A percentile compares a stretch with the other conserved stretches of the same genome.
phyloP scores from a whole-genome alignment of 2,797 vertebrate species.

The Phataginus tricuspis region DNA sequence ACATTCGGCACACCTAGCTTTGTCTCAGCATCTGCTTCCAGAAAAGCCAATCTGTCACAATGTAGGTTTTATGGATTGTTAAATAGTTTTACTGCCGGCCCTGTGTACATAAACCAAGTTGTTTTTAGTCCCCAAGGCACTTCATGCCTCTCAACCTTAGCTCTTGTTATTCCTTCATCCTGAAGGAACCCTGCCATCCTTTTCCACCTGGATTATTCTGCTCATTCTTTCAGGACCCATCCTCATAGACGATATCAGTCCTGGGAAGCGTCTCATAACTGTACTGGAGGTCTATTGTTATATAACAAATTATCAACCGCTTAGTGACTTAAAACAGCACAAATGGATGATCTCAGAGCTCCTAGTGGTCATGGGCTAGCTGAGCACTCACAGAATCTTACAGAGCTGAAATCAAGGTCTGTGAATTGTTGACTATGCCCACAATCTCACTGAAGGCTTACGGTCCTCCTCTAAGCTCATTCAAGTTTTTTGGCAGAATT shows the following conservation, averaged over 20 bases:
- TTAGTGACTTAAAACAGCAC: not conserved
- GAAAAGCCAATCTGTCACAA: not conserved
- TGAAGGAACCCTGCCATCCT: not conserved
- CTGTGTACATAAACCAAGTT: not conserved
- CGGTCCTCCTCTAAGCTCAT: not conserved
- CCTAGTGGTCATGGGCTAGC: not conserved
- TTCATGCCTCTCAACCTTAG: not conserved
- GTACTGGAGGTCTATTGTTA: not conserved
- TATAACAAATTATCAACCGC: not conserved
- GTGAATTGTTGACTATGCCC: not conserved
- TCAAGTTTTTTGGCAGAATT: not conserved
- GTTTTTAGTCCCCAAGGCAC: not conserved
- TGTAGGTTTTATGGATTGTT: not conserved
- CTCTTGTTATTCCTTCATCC: not conserved
- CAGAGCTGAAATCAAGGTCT: not conserved
- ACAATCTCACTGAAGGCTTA: not conserved
- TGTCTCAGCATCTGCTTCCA: not conserved
- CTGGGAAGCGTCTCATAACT: not conserved
- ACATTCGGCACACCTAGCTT: not conserved
- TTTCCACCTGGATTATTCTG: not conserved
- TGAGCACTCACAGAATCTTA: not conserved
- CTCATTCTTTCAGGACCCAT: not conserved
- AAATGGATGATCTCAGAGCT: not conserved
- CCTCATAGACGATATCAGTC: not conserved
- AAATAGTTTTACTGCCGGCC: not conserved